Base-by-base conservation (phyloP, 2,888 invertebrate genomes). In the Pyrrhia umbra region DNA sequence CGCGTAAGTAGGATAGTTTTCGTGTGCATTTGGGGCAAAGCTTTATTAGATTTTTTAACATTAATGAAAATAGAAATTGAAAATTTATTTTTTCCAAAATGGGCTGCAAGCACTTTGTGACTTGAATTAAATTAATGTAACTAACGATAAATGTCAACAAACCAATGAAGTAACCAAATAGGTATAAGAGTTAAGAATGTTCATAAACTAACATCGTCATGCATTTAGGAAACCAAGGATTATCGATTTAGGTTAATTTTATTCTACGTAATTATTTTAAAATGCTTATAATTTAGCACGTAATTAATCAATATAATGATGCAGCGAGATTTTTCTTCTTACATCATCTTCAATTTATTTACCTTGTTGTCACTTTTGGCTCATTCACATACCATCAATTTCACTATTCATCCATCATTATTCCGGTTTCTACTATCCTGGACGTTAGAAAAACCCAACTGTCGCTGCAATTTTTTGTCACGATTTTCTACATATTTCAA, bases 131-230 rank as follows among this genome's bases (percentile, higher is more conserved):
- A 30, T 15, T 45, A 8, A 6, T 25, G 6, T 47, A 30, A 6
- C 13, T 18, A 21, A 1, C 6, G n/a, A 21, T 23, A 42, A 18
- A 9, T 46, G 10, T 34, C n/a, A 49, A 49, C 13, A n/a, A 13
- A 27, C 40, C 10, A 30, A 21, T 23, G 1, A 1, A 21, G 2
- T 49, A 56, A 63, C 27, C 34, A 50, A 57, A 46, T 60, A n/a
- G n/a, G n/a, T n/a, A 45, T 16, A 18, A 34, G 27, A 21, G 2
- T 9, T 15, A 61, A 0, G 6, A 9, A 25, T 1, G 2, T 40
- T 16, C 1, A 8, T 23, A 9, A 6, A 10, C 15, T 8, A 20
- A 16, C 34, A 56, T 56, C 16, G 0, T 27, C 6, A 2, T 39
- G 0, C 16, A 40, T 46, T 27, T 18, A 21, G n/a, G 10, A 37